Percentiles rank a stretch among this genome's conserved stretches.
phyloP scores from a whole-genome alignment of 2,113 vertebrate species.

The Lagenorhynchus albirostris region DNA sequence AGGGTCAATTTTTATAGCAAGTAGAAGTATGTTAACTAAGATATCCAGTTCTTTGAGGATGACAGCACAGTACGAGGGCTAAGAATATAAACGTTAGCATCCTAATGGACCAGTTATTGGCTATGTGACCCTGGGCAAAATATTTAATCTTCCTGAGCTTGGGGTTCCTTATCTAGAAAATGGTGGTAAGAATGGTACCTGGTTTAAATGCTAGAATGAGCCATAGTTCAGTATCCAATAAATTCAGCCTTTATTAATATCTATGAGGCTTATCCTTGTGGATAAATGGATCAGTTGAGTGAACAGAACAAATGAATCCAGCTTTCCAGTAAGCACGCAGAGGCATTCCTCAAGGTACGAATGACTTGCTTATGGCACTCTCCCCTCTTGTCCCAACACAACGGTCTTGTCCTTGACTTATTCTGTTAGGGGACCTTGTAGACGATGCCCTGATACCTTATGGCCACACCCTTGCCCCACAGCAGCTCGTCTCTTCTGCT shows the following conservation, averaged over 20 bases:
- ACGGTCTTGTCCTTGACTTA: neutral
- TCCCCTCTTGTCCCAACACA: neutral
- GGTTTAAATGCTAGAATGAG: neutral
- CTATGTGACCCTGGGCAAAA: neutral
- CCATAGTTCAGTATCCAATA: neutral
- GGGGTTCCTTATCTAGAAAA: neutral
- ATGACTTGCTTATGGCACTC: neutral
- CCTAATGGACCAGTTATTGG: neutral
- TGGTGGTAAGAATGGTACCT: neutral
- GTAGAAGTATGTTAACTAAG: neutral
- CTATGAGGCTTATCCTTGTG: neutral
- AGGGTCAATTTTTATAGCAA: neutral
- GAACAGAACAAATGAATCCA: neutral
- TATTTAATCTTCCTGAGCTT: neutral
- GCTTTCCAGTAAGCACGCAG: neutral
- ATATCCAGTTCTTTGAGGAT: neutral
- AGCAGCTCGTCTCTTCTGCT: too few species aligned
- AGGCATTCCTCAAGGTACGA: neutral
- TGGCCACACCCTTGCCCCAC: fast-evolving
- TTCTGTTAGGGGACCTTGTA: neutral
- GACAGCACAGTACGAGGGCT: neutral
- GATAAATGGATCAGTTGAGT: neutral
- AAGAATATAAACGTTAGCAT: neutral
- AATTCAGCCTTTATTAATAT: neutral
- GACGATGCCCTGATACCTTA: neutral